Conservation (phyloP, 2,113 vertebrate species). For the Sander vitreus region DNA sequence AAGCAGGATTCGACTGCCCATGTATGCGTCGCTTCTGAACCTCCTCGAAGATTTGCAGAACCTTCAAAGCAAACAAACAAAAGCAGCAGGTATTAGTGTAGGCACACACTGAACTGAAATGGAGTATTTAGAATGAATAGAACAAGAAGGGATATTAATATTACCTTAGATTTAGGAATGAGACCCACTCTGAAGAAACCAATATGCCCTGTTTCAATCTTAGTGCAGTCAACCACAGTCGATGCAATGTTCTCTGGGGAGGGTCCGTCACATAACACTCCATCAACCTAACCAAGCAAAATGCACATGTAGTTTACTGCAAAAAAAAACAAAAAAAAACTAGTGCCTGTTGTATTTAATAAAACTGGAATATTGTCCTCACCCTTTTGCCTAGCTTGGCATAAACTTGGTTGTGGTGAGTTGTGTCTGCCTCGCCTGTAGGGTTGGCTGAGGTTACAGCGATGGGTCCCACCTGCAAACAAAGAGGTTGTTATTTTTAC, state of each 20-base stretch:
- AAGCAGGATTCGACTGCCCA: constrained; percentile 74
- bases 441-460: constrained; percentile 93
- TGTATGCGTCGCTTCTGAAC: constrained; percentile 82
- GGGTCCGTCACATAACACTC: constrained; percentile 90
- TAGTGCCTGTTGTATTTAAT: neutral
- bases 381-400: constrained; percentile 92
- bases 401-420: constrained; percentile 93
- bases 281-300: constrained; percentile 85
- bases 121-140: neutral
- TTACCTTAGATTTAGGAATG: constrained; percentile 91
- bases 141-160: neutral
- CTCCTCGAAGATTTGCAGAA: constrained; percentile 89
- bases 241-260: constrained; percentile 93
- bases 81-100: neutral
- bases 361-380: constrained; percentile 23
- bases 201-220: constrained; percentile 87
- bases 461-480: constrained; percentile 89
- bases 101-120: too few species aligned
- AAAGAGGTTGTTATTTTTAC: neutral
- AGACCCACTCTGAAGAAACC: constrained; percentile 92
- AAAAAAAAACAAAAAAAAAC: neutral
- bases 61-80: constrained; percentile 71
- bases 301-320: neutral
- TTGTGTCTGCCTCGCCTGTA: constrained; percentile 93
- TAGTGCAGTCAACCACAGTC: constrained; percentile 94